Evolutionary conservation across 2,113 vertebrate genomes (phyloP).

Genomic region (Pluvialis apricaria): DNA sequence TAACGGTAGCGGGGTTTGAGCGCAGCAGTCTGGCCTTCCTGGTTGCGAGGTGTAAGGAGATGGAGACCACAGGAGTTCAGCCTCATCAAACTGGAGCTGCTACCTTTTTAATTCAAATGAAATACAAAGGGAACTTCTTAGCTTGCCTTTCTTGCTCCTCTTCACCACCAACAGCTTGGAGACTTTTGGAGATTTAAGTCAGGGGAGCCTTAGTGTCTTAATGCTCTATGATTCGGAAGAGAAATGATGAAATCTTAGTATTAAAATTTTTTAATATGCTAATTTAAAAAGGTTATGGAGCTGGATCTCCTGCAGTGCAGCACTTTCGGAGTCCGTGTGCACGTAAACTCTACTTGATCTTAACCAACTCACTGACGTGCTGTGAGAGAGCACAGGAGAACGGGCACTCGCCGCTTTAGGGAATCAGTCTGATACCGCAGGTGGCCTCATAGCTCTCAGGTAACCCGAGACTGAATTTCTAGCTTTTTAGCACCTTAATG

Average conservation of each 20-base stretch:
- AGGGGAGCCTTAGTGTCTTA: constrained; percentile 39
- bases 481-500: constrained; percentile 10
- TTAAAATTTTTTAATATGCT: background rate
- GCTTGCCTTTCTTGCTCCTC: constrained; percentile 13
- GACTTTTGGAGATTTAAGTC: constrained; percentile 23
- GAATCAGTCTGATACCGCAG: background rate
- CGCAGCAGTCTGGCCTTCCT: background rate
- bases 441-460: background rate
- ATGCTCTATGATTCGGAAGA: constrained; percentile 17
- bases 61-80: background rate
- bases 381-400: background rate
- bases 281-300: constrained; percentile 30
- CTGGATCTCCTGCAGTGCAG: constrained; percentile 52
- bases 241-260: constrained; percentile 44
- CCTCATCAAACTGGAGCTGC: background rate
- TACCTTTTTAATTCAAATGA: background rate
- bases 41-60: background rate
- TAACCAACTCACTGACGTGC: background rate
- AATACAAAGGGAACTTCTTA: background rate
- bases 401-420: background rate
- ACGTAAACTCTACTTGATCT: background rate
- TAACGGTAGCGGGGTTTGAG: background rate
- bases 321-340: background rate
- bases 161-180: background rate
- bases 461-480: background rate